Evolutionary conservation across 1,140 invertebrate species (phyloP).

Genomic region (Bombus consobrinus): DNA sequence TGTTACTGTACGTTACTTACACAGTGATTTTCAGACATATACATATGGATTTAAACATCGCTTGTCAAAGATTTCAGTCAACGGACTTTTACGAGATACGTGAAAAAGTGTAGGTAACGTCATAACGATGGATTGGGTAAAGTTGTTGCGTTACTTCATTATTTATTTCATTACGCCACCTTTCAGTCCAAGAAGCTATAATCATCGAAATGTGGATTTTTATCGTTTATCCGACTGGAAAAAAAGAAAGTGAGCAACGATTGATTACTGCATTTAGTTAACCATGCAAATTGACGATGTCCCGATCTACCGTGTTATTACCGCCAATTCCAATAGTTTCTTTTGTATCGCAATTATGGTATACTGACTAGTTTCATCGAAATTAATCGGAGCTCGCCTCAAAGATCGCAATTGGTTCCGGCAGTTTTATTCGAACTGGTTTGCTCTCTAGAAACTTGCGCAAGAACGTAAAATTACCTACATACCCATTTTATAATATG

Average conservation of each 20-base stretch:
- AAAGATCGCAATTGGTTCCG: constrained; percentile 6
- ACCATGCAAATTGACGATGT: background rate
- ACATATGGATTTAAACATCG: too few relatives aligned
- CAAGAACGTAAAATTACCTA: constrained; percentile 6
- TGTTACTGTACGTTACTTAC: too few relatives aligned
- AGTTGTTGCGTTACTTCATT: too few relatives aligned
- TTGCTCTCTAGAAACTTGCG: background rate
- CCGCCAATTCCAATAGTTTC: constrained; percentile 1
- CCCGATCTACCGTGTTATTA: constrained; percentile 12
- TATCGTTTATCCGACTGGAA: background rate
- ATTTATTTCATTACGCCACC: too few relatives aligned
- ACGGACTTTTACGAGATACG: too few relatives aligned
- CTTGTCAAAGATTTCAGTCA: too few relatives aligned
- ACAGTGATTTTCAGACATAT: too few relatives aligned
- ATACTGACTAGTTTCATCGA: too few relatives aligned
- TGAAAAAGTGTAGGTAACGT: too few relatives aligned
- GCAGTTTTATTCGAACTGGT: background rate
- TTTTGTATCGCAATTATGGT: constrained; percentile 5
- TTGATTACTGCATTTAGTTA: constrained; percentile 1
- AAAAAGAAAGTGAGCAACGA: background rate
- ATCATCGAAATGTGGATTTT: background rate
- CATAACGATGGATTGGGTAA: too few relatives aligned
- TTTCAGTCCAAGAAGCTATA: too few relatives aligned
- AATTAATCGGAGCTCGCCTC: background rate
- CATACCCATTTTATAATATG: background rate